Evolutionary conservation across 2,797 vertebrate genomes (phyloP).

Genomic region (Dendrocincla fuliginosa): DNA sequence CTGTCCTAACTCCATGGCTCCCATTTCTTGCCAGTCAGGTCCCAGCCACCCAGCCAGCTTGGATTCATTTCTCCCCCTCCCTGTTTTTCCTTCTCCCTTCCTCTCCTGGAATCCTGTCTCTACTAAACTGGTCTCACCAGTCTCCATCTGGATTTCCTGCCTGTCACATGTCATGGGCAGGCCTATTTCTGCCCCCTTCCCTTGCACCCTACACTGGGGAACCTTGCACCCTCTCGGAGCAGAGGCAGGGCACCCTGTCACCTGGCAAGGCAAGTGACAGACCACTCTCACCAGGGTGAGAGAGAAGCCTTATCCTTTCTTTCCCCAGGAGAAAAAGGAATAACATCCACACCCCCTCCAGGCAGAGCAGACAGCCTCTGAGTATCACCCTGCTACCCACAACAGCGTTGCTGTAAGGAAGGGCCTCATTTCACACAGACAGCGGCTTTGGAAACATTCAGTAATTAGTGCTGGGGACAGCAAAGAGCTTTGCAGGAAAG

Average conservation of each 20-base stretch:
- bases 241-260: neutral
- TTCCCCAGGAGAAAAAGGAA: neutral
- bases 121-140: neutral
- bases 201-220: fast-evolving
- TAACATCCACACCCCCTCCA: neutral
- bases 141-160: neutral
- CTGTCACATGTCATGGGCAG: neutral
- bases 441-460: neutral
- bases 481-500: neutral
- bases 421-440: neutral
- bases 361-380: fast-evolving
- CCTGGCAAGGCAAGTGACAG: neutral
- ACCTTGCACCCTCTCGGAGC: neutral
- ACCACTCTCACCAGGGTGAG: neutral
- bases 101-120: neutral
- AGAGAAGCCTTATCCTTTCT: neutral
- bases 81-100: neutral
- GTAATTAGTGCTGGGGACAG: neutral
- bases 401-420: fast-evolving
- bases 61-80: neutral
- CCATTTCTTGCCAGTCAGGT: neutral
- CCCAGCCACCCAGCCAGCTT: neutral
- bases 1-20: neutral
- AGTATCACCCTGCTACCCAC: neutral
- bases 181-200: neutral